Evolutionary conservation across 1,140 invertebrate genomes (phyloP), one percentile per base, ranked within the genome.

Genomic region (Sarcophaga peregrina): DNA sequence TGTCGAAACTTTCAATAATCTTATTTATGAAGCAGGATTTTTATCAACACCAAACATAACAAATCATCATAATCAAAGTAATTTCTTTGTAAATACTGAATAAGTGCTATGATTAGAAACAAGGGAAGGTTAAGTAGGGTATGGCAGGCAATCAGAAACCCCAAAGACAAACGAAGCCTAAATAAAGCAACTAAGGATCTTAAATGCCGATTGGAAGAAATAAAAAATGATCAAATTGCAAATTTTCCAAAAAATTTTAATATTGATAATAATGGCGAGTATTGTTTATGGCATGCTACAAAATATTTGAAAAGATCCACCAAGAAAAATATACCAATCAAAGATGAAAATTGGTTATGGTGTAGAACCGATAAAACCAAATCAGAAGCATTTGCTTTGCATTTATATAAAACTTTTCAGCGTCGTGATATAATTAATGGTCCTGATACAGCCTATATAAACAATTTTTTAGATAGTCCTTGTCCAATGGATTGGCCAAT

Each of bases 1-100:
- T 54, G 52, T 54, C 5, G 52, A 54, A 54, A 54, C 4, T 54
- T 54, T 54, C 5, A 54, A 54, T 54, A 54, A 54, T 54, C 52
- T 54, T 54, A 54, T 54, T n/a, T n/a, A n/a, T n/a, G n/a, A n/a
- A n/a, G n/a, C 52, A 54, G 52, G 52, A 54, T 54, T 54, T 54
- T 54, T 54, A 54, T 54, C 52, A 54, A 54, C 52, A 54, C 52
- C 52, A 54, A 54, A 54, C 52, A 54, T 54, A 54, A 54, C 52
- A 54, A 54, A 54, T 54, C 52, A 54, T 10, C 52, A 54, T 54
- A 5, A 54, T 5, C 52, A 54, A 54, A 54, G 52, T 54, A 5
- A 54, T 54, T 54, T 54, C 15, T 54, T 54, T 9, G 10, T 4
- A 54, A 54, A 13, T 13, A 9, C 52, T 9, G 15, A 54, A 54